Evolutionary conservation across 2,888 invertebrate species (phyloP).

Genomic region (Antheraea yamamai): DNA sequence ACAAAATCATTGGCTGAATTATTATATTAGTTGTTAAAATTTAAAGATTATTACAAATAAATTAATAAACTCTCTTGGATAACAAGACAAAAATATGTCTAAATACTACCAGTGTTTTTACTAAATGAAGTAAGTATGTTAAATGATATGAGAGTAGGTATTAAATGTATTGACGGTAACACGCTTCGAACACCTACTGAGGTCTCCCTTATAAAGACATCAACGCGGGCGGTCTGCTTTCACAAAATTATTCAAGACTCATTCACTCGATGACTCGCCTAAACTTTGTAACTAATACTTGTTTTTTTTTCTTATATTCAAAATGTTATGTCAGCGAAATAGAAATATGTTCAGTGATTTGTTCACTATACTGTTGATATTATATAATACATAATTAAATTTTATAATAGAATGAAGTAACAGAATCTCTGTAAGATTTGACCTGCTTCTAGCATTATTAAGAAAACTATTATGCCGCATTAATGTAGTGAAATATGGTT

Average conservation of each 20-base stretch:
- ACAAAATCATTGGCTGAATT: background rate
- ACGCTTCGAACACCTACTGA: constrained; percentile 17
- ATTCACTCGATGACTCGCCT: constrained; percentile 5
- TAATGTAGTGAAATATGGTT: too few species aligned
- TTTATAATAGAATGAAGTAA: too few species aligned
- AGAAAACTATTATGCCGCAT: too few species aligned
- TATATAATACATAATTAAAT: too few species aligned
- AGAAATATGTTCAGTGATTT: background rate
- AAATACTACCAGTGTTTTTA: background rate
- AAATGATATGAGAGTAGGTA: background rate
- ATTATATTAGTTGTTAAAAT: background rate
- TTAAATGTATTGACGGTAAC: background rate
- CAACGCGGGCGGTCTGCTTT: constrained; percentile 61
- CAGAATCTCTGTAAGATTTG: too few species aligned
- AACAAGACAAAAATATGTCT: background rate
- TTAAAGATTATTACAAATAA: background rate
- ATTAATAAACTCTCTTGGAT: background rate
- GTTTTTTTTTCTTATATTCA: constrained; percentile 22
- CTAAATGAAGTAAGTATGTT: background rate
- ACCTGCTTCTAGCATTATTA: too few species aligned
- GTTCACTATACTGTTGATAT: too few species aligned
- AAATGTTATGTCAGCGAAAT: background rate
- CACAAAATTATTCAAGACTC: constrained; percentile 2
- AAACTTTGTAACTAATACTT: background rate
- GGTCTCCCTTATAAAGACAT: constrained; percentile 63